Conservation (phyloP, 1,140 invertebrate species). For the Musca vetustissima region DNA sequence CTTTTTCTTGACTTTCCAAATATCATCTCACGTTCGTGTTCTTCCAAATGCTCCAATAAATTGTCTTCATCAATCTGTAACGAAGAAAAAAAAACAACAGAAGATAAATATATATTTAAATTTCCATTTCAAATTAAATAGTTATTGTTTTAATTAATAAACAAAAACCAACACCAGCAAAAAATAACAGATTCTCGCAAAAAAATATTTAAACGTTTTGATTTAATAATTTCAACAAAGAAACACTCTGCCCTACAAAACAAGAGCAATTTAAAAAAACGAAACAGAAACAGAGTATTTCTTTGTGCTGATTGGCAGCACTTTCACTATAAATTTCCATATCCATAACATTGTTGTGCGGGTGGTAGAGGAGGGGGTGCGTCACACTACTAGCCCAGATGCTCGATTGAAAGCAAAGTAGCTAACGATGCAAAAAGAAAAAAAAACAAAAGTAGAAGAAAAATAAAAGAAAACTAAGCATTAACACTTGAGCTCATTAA, state of each 20-base stretch:
- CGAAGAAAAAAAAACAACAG: conserved; percentile 21
- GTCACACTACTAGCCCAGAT: too few relatives aligned
- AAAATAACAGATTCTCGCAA: neutral
- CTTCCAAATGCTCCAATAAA: conserved; percentile 42
- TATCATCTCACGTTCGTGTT: conserved; percentile 47
- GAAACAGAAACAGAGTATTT: neutral
- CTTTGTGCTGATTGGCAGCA: too few relatives aligned
- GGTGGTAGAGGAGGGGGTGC: too few relatives aligned
- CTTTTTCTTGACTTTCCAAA: conserved; percentile 42
- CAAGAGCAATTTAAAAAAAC: neutral
- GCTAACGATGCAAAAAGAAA: too few relatives aligned
- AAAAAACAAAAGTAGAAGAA: too few relatives aligned
- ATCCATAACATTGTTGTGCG: too few relatives aligned
- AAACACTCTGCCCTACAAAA: neutral
- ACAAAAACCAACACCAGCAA: too few relatives aligned
- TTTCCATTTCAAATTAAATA: conserved; percentile 3
- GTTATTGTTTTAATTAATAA: neutral
- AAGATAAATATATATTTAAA: conserved; percentile 2
- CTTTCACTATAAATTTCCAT: too few relatives aligned
- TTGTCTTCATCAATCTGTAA: conserved; percentile 51
- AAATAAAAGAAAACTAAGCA: too few relatives aligned
- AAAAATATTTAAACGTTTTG: neutral
- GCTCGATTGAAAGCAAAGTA: too few relatives aligned
- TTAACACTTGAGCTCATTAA: too few relatives aligned
- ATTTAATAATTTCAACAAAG: neutral